phyloP scores from a whole-genome alignment of 1,140 invertebrate species.

The Listronotus bonariensis region DNA sequence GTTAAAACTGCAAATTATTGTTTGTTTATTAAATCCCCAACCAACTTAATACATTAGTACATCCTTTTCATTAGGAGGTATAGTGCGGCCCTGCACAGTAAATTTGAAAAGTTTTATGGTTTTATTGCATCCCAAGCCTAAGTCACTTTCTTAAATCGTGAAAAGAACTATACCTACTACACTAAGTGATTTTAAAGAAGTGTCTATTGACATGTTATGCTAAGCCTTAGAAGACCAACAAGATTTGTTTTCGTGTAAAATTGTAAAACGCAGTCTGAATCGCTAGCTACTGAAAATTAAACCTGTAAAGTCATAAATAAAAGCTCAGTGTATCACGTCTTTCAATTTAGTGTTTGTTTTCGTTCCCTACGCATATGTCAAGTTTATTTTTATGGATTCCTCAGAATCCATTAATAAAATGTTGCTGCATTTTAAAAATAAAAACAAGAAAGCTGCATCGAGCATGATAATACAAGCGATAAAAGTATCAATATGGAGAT shows the following conservation, averaged over 20 bases:
- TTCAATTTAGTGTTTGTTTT: conserved; percentile 10
- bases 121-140: too few species aligned
- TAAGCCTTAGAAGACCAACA: background rate
- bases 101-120: too few species aligned
- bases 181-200: too few species aligned
- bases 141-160: too few species aligned
- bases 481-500: conserved; percentile 1
- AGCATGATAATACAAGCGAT: conserved; percentile 3
- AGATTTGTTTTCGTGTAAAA: background rate
- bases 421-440: conserved; percentile 4
- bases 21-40: too few species aligned
- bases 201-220: too few species aligned
- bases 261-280: background rate
- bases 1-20: too few species aligned
- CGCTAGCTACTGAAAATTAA: background rate
- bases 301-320: conserved; percentile 1
- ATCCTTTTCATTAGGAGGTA: too few species aligned
- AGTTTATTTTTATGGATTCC: conserved; percentile 6
- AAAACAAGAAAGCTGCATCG: background rate
- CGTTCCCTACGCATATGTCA: background rate
- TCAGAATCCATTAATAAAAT: conserved; percentile 1
- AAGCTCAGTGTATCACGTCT: conserved; percentile 1
- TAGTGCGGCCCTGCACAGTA: too few species aligned
- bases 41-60: too few species aligned
- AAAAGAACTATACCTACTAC: too few species aligned